Evolutionary conservation across 2,888 invertebrate species (phyloP), one percentile per base, ranked within the genome.

Genomic region (Anarsia innoxiella): DNA sequence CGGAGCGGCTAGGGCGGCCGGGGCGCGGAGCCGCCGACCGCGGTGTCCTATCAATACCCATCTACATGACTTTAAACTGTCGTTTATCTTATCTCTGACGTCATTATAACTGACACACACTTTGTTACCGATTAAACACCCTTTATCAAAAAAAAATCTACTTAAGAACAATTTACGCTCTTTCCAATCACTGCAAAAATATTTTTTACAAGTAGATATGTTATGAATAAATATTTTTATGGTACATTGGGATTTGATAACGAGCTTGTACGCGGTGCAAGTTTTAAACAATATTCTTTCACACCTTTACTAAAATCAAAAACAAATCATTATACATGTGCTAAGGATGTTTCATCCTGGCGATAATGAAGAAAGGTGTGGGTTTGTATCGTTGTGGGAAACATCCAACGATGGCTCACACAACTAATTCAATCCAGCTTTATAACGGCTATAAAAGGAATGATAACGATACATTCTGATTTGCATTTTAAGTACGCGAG

Each of bases 21-120:
- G 9, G n/a, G 16, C 40, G 23, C 14, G 12, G 33, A 25, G 16
- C 32, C 12, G 11, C 46, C 53, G 41, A n/a, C 42, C 36, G 35
- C 40, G 44, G 39, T 42, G 46, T 52, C 50, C 54, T 55, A 59
- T 61, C 65, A 56, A 56, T 59, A 59, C 55, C 58, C 57, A 69
- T 68, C 66, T 72, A 67, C 74, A 69, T 62, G 61, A 61, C 54
- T 73, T 70, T 67, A 69, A 70, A 72, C 49, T 64, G 62, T 64
- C 70, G 66, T 74, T 66, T 65, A 67, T 76, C 73, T 78, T 73
- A 74, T 77, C 76, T 72, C 46, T 53, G 62, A 57, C 54, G 67
- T 70, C 72, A 68, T 73, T 72, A 70, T 61, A 51, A 50, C 40
- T 46, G 41, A 42, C 50, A 42, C 44, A 39, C 44, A 45, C 42